These are phyloP conservation scores for Lithosia quadra DNA, from an alignment of 2,888 invertebrate genomes.

Conservation along the genomic window DNA sequence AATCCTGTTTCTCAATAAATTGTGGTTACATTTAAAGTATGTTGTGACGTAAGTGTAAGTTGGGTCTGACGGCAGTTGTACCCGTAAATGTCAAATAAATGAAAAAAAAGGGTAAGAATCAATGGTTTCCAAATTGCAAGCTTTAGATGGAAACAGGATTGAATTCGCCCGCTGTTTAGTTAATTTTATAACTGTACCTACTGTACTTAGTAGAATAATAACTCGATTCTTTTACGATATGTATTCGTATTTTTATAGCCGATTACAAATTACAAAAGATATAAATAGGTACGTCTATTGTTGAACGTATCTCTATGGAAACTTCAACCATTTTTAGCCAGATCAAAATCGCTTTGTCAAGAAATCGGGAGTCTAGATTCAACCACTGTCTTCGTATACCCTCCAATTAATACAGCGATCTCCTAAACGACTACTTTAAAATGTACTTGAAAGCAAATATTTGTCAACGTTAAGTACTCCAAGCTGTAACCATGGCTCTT, in stretches of 20 bases:
- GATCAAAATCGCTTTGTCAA: not conserved
- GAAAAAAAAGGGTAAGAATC: no score
- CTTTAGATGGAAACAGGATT: no score
- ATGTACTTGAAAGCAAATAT: conserved; percentile 14
- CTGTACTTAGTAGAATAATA: not conserved
- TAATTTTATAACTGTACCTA: not conserved
- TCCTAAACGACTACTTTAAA: conserved; percentile 11
- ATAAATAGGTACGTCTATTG: not conserved
- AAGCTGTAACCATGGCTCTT: conserved; percentile 25
- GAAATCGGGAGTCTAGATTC: not conserved
- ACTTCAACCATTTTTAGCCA: not conserved
- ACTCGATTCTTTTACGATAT: no score
- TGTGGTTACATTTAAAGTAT: not conserved
- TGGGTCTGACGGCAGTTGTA: not conserved
- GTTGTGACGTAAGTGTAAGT: not conserved
- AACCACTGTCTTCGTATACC: not conserved
- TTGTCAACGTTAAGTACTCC: conserved; percentile 13
- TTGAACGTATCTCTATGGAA: not conserved
- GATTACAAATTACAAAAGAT: no score
- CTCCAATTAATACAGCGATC: not conserved
- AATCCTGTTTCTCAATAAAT: conserved; percentile 17
- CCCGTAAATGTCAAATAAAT: no score
- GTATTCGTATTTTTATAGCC: no score
- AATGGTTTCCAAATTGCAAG: no score
- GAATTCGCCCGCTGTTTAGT: no score